Conservation (phyloP, 1,140 invertebrate species). For the Bombus difficillimus region DNA sequence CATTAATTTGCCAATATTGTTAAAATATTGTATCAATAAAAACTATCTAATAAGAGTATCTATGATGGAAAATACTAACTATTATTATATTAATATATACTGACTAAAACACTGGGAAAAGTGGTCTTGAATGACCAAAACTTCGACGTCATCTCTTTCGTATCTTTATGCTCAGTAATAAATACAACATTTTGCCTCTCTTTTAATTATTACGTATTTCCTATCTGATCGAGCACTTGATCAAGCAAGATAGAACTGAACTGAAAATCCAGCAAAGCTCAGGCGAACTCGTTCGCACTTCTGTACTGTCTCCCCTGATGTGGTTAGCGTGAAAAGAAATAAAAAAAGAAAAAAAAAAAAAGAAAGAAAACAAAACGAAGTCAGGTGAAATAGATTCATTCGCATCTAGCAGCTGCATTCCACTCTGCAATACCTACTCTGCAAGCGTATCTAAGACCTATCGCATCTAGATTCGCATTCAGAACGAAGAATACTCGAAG, state of each 20-base stretch:
- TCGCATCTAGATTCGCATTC: neutral
- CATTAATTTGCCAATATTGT: too few species aligned
- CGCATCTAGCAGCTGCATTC: conserved; percentile 23
- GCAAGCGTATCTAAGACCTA: conserved; percentile 17
- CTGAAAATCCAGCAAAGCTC: conserved; percentile 71
- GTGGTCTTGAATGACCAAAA: neutral
- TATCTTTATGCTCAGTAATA: neutral
- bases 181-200: neutral
- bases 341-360: neutral
- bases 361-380: neutral
- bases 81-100: too few species aligned
- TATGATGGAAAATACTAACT: too few species aligned
- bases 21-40: too few species aligned
- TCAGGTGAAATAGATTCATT: conserved; percentile 13
- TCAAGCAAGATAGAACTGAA: conserved; percentile 39
- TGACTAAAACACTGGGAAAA: neutral
- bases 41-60: too few species aligned
- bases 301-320: conserved; percentile 46
- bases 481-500: neutral
- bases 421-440: neutral
- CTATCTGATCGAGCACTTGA: conserved; percentile 36
- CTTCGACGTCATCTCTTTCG: neutral
- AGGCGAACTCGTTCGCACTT: conserved; percentile 68
- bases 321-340: conserved; percentile 39
- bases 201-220: too few species aligned